Percentiles rank a stretch among this genome's conserved stretches.
Evolutionary conservation across 2,888 invertebrate genomes (phyloP).

Genomic region (Petrophora chlorosata): DNA sequence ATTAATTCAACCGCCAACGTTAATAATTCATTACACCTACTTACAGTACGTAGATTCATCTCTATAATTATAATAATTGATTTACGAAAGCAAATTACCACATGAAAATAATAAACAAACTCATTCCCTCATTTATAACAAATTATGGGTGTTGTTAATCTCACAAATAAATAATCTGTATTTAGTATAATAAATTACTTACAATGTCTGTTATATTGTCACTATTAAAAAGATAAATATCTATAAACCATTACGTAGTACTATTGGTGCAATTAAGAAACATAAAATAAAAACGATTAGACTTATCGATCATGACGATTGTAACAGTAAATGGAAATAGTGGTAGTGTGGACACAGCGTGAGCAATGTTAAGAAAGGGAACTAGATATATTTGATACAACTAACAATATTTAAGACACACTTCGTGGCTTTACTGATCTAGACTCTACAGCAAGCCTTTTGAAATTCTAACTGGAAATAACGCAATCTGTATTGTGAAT

Average conservation of each 20-base stretch:
- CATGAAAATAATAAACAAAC: slow-evolving; percentile 25
- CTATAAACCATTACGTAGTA: slow-evolving; percentile 29
- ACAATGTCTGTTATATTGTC: slow-evolving; percentile 36
- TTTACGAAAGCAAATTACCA: slow-evolving; percentile 24
- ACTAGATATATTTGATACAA: slow-evolving; percentile 21
- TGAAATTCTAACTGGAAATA: slow-evolving; percentile 28
- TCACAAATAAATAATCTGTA: slow-evolving; percentile 32
- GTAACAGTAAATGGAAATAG: slow-evolving; percentile 22
- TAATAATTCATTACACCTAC: too few relatives aligned
- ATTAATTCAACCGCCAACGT: too few relatives aligned
- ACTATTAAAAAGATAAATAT: slow-evolving; percentile 41
- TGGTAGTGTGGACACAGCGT: slow-evolving; percentile 15
- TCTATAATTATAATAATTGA: slow-evolving; percentile 5
- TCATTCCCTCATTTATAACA: slow-evolving; percentile 26
- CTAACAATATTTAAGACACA: slow-evolving; percentile 39
- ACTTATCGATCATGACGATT: slow-evolving; percentile 19
- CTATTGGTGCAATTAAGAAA: slow-evolving; percentile 38
- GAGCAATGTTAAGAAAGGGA: slow-evolving; percentile 17
- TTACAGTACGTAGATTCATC: too few relatives aligned
- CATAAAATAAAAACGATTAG: slow-evolving; percentile 34
- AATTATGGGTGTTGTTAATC: slow-evolving; percentile 34
- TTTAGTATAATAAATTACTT: slow-evolving; percentile 34
- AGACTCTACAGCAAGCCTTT: too few relatives aligned
- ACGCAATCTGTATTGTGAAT: slow-evolving; percentile 27
- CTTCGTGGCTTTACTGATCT: slow-evolving; percentile 34